A percentile compares a stretch with the other conserved stretches of the same genome.
Conservation (phyloP, 2,797 vertebrate species). For the Orientallactaga sibirica region DNA sequence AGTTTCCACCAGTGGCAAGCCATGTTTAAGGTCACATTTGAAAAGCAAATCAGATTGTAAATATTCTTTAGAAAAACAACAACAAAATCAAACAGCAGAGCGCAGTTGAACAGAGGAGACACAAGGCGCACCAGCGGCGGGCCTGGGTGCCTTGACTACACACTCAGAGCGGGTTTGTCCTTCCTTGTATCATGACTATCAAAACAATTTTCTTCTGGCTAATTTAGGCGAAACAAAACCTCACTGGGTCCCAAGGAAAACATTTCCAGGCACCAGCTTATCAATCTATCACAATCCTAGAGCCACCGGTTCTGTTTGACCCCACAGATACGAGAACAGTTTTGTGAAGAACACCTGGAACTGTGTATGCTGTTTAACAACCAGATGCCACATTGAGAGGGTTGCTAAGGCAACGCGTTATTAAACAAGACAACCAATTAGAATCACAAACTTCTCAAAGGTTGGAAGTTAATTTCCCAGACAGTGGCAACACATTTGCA, state of each 20-base stretch:
- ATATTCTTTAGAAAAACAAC: neutral
- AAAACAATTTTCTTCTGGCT: constrained; percentile 44
- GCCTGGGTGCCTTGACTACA: neutral
- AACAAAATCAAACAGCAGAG: neutral
- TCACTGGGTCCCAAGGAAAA: constrained; percentile 4
- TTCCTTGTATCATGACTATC: constrained; percentile 3
- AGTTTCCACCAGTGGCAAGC: no score
- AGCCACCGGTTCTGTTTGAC: constrained; percentile 4
- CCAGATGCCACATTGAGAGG: neutral
- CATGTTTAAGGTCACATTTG: neutral
- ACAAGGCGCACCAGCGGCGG: neutral
- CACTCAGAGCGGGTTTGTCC: neutral
- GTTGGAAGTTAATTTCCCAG: constrained; percentile 55
- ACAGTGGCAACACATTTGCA: neutral
- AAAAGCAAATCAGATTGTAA: neutral
- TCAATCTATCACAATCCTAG: constrained; percentile 28
- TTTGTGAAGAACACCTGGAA: constrained; percentile 38
- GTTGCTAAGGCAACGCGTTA: neutral
- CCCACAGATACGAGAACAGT: neutral
- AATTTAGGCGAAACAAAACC: constrained; percentile 27
- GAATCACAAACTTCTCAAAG: constrained; percentile 34
- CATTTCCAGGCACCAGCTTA: neutral
- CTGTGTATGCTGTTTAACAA: neutral
- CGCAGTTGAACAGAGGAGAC: neutral
- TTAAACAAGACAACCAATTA: constrained; percentile 52